These are phyloP conservation scores for Neotoxoptera formosana DNA, from an alignment of 1,140 invertebrate genomes.

Conservation along the genomic window DNA sequence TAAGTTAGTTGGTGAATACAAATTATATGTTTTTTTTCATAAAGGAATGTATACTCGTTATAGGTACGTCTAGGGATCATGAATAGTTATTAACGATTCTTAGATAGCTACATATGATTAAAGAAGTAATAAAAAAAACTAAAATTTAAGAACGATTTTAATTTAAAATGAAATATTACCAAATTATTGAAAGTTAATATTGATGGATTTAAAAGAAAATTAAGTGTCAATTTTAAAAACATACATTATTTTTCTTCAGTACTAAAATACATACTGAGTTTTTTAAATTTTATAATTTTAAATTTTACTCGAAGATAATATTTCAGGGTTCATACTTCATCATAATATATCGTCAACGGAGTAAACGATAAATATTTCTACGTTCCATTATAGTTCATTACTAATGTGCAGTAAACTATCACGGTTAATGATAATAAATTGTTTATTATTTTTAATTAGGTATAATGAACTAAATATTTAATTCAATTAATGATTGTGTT, in stretches of 20 bases:
- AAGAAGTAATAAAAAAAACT: neutral
- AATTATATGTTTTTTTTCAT: slow-evolving; percentile 1
- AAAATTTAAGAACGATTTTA: neutral
- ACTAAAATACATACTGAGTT: neutral
- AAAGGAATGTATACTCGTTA: neutral
- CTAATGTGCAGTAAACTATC: neutral
- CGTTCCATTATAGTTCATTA: neutral
- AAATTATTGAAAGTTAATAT: neutral
- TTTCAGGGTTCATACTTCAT: neutral
- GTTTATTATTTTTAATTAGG: neutral
- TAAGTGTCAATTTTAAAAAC: neutral
- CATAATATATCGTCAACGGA: neutral
- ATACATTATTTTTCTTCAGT: neutral
- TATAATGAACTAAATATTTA: neutral
- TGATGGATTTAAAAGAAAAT: neutral
- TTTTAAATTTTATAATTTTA: neutral
- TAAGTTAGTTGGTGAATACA: neutral
- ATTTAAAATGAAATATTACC: neutral
- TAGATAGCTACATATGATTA: neutral
- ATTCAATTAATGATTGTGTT: neutral
- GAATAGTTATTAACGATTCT: neutral
- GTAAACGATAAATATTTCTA: neutral
- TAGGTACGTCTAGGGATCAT: neutral
- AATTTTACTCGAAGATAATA: neutral
- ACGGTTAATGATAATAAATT: neutral